Conservation (phyloP, 2,113 vertebrate genomes). For the Xiphias gladius region DNA sequence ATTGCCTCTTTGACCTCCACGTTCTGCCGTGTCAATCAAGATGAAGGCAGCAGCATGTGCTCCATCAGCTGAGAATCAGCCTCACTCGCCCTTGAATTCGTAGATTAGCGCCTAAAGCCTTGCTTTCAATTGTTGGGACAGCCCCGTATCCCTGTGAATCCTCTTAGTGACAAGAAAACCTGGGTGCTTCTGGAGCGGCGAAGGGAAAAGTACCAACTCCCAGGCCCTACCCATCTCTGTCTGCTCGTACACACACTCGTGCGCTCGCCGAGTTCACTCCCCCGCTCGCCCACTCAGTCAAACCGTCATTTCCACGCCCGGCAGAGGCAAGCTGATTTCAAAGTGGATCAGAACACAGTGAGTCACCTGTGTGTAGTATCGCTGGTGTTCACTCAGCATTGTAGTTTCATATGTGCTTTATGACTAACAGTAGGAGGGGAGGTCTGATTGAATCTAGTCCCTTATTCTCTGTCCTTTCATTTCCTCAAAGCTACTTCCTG, state of each 20-base stretch:
- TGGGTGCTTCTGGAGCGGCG: constrained; percentile 59
- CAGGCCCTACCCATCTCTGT: constrained; percentile 19
- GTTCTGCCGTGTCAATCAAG: constrained; percentile 50
- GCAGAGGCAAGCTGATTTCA: constrained; percentile 51
- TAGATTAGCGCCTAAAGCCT: constrained; percentile 75
- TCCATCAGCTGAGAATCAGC: constrained; percentile 43
- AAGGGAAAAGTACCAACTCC: constrained; percentile 70
- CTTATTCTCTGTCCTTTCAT: constrained; percentile 52
- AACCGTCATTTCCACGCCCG: constrained; percentile 61
- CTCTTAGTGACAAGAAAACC: constrained; percentile 78
- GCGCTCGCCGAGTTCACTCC: constrained; percentile 6
- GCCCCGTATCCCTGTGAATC: constrained; percentile 68
- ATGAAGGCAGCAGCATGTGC: constrained; percentile 40
- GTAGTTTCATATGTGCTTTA: constrained; percentile 36
- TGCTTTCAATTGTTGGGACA: constrained; percentile 73
- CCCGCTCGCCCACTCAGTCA: constrained; percentile 43
- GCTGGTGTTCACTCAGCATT: not conserved
- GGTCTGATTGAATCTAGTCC: constrained; percentile 58
- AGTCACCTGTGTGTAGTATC: constrained; percentile 58
- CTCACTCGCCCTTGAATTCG: constrained; percentile 48
- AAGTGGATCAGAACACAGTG: constrained; percentile 44
- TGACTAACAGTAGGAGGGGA: constrained; percentile 44
- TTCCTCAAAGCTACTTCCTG: constrained; percentile 47
- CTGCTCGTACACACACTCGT: not conserved
- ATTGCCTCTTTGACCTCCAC: constrained; percentile 45